These are phyloP conservation scores for Sesamia inferens DNA, from an alignment of 2,888 invertebrate genomes.

Conservation along the genomic window DNA sequence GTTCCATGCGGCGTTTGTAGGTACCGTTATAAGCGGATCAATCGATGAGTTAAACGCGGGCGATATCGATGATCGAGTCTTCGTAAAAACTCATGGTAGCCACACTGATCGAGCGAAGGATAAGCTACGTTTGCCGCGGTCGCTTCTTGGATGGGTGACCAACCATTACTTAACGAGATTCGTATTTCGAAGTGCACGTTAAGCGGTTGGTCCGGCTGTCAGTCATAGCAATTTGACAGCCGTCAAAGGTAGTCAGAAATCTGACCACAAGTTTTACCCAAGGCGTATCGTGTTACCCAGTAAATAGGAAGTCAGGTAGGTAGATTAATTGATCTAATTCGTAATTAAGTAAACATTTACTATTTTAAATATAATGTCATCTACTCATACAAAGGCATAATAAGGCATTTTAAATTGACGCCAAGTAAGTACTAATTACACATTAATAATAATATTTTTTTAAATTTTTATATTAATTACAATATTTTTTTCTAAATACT, in stretches of 20 bases:
- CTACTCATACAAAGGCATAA: conserved; percentile 27
- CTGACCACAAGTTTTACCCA: too few relatives aligned
- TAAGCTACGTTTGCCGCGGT: neutral
- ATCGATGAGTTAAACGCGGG: too few relatives aligned
- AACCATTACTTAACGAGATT: neutral
- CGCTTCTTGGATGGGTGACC: neutral
- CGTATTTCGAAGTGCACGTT: too few relatives aligned
- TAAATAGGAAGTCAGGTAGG: too few relatives aligned
- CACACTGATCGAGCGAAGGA: neutral
- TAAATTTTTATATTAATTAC: conserved; percentile 25
- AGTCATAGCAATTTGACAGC: neutral
- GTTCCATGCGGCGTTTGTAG: too few relatives aligned
- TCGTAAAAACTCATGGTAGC: too few relatives aligned
- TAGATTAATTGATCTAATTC: neutral
- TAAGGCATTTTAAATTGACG: conserved; percentile 54
- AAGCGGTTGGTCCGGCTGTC: too few relatives aligned
- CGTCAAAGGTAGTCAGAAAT: neutral
- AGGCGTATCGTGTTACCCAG: too few relatives aligned
- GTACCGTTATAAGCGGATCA: too few relatives aligned
- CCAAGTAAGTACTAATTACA: conserved; percentile 28
- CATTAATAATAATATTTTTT: conserved; percentile 1
- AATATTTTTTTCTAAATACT: conserved; percentile 47
- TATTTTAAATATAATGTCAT: neutral
- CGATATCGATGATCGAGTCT: too few relatives aligned
- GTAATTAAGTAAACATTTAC: neutral